Conservation (phyloP, 2,113 vertebrate species). For the Micromys minutus region DNA sequence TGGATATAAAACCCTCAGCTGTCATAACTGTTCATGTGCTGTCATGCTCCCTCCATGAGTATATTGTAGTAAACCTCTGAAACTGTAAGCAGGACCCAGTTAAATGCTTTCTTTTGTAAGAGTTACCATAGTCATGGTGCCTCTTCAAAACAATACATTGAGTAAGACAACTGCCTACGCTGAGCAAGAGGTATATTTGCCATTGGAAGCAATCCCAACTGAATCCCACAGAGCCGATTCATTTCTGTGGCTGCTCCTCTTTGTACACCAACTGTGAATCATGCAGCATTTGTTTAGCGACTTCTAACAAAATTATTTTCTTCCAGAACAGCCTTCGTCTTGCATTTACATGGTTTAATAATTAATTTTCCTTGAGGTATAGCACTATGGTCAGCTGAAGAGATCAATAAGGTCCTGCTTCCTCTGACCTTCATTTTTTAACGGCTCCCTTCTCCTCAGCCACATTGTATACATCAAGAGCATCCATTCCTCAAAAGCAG, state of each 20-base stretch:
- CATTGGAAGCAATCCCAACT: background rate
- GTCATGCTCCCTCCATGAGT: no score
- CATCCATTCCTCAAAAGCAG: background rate
- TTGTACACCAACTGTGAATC: background rate
- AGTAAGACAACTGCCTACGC: background rate
- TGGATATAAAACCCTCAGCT: background rate
- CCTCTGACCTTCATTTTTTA: background rate
- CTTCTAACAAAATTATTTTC: background rate
- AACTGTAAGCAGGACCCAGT: background rate
- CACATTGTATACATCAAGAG: background rate
- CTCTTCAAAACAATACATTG: background rate
- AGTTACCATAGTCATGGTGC: background rate
- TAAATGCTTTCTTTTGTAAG: background rate
- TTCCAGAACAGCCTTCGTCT: background rate
- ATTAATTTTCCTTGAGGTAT: background rate
- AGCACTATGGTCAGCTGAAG: background rate
- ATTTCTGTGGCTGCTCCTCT: background rate
- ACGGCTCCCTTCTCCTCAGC: background rate
- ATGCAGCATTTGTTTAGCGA: background rate
- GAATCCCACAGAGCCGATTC: background rate
- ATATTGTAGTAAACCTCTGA: background rate
- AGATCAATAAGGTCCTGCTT: background rate
- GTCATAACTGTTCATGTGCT: background rate
- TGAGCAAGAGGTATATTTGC: background rate
- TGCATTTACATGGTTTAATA: background rate